A percentile compares a stretch with the other conserved stretches of the same genome.
phyloP scores from a whole-genome alignment of 2,113 vertebrate genomes.

The Ovibos moschatus region DNA sequence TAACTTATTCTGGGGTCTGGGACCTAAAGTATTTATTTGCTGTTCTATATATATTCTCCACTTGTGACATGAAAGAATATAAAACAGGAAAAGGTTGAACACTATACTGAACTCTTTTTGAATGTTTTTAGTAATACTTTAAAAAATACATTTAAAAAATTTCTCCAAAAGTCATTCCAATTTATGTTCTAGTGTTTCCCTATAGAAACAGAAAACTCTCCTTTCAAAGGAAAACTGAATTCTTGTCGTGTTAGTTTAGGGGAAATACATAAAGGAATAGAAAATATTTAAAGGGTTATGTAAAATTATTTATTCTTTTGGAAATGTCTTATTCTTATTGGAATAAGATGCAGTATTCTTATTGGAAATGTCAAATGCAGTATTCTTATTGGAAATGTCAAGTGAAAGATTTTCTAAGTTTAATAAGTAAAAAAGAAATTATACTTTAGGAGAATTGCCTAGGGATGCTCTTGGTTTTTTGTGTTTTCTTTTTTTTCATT shows the following conservation, averaged over 20 bases:
- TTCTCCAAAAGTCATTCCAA: not conserved
- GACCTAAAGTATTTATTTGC: not conserved
- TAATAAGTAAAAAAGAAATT: not conserved
- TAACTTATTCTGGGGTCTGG: not conserved
- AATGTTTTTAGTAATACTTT: conserved; percentile 8
- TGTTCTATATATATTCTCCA: not conserved
- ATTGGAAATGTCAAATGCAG: no score
- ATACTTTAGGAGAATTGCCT: not conserved
- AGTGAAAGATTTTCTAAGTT: conserved; percentile 15
- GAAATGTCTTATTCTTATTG: no score
- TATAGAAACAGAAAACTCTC: not conserved
- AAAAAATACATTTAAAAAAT: not conserved
- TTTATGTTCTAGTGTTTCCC: not conserved
- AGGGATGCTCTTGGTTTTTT: not conserved
- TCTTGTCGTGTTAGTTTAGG: conserved; percentile 7
- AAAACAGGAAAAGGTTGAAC: not conserved
- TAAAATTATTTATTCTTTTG: not conserved
- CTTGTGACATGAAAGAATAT: not conserved
- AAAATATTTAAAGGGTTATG: not conserved
- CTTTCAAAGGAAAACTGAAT: conserved; percentile 32
- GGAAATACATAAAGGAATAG: not conserved
- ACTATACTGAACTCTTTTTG: not conserved
- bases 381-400: conserved; percentile 23
- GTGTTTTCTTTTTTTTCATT: not conserved
- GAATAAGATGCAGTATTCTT: no score